Evolutionary conservation across 2,797 vertebrate species (phyloP).

Genomic region (Pseudochirops cupreus): DNA sequence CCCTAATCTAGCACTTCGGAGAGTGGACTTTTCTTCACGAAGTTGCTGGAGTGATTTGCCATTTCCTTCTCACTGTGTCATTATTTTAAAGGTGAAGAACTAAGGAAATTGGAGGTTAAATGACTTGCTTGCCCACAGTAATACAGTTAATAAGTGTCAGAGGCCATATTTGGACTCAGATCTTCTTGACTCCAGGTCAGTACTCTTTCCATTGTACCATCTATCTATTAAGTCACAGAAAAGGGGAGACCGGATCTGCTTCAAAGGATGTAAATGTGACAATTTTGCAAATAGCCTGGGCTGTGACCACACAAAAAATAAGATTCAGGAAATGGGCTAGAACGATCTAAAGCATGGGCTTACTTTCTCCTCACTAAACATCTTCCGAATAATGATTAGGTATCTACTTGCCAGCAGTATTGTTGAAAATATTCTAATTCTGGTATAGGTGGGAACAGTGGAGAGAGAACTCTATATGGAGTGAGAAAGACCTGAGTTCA

Average conservation of each 20-base stretch:
- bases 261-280: not conserved
- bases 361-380: not conserved
- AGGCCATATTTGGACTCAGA: not conserved
- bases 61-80: not conserved
- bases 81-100: not conserved
- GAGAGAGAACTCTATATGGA: not conserved
- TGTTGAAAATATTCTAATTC: not conserved
- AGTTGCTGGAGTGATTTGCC: not conserved
- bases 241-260: not conserved
- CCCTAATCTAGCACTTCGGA: no score
- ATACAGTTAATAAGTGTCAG: not conserved
- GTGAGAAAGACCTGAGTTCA: not conserved
- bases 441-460: not conserved
- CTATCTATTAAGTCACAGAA: not conserved
- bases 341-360: not conserved
- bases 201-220: not conserved
- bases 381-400: not conserved
- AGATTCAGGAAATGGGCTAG: not conserved
- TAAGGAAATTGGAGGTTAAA: not conserved
- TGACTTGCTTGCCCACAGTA: not conserved
- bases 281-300: not conserved
- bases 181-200: not conserved
- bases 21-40: not conserved
- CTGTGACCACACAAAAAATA: not conserved
- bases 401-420: not conserved